phyloP scores from a whole-genome alignment of 2,888 invertebrate genomes.

The Nezara viridula region DNA sequence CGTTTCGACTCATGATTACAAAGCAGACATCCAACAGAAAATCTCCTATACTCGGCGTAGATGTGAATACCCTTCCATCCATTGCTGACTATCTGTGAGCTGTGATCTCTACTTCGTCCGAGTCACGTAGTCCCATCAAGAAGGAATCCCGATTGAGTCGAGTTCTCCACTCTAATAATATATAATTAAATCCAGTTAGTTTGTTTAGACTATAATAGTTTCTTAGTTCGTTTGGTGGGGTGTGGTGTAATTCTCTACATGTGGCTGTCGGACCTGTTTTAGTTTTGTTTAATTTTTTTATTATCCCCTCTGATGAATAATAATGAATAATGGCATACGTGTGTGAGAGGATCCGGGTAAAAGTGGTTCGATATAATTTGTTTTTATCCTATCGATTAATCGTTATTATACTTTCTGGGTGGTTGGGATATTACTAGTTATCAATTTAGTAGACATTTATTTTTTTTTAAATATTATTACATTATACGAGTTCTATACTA shows the following conservation, averaged over 20 bases:
- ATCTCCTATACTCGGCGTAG: not conserved
- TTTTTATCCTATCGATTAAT: not conserved
- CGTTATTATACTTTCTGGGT: not conserved
- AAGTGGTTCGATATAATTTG: not conserved
- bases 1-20: not conserved
- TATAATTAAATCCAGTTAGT: constrained; percentile 48
- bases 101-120: not conserved
- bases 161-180: constrained; percentile 24
- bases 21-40: not conserved
- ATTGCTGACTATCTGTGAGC: not conserved
- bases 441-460: not conserved
- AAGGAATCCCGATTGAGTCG: constrained; percentile 45
- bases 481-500: not conserved
- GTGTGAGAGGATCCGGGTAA: not conserved
- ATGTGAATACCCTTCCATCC: constrained; percentile 6
- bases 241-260: constrained; percentile 28
- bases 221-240: not conserved
- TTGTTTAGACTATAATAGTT: constrained; percentile 48
- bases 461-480: not conserved
- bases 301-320: not conserved
- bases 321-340: constrained; percentile 6
- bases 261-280: constrained; percentile 13
- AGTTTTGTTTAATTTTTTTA: constrained; percentile 25
- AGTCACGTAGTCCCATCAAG: constrained; percentile 37
- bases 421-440: no score